Evolutionary conservation across 2,797 vertebrate species (phyloP), one percentile per base, ranked within the genome.

Genomic region (Acipenser oxyrinchus): DNA sequence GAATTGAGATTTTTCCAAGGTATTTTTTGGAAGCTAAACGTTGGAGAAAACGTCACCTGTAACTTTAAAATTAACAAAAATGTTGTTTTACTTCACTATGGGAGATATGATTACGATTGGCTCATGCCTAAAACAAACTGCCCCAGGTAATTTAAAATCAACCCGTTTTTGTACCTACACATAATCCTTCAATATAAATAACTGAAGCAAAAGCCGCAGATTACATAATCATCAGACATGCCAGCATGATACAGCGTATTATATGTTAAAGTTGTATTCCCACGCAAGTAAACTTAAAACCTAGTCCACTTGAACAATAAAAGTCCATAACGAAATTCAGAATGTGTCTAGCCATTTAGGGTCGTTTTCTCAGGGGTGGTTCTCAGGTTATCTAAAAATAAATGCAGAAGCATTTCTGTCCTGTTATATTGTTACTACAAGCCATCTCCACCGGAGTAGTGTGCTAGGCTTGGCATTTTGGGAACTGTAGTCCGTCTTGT

Each of bases 401-500:
- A 75, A 66, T 76, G 63, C 73, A 53, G 70, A 64, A 71, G 68
- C 75, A 73, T 78, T 73, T 74, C 68, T 70, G 23, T 77, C 76
- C 65, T 80, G 77, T 83, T 81, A 77, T 83, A 77, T 64, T 69
- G 73, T 74, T 76, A 68, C 81, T 78, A 72, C 77, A 77, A 82
- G 78, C 74, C 77, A 78, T 81, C 78, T 80, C 75, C 65, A 83
- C 75, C 68, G 68, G 73, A 72, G 49, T 71, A 62, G 72, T 77
- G 67, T 74, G 62, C 60, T 51, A 72, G 57, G 74, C 79, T 81
- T 60, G 75, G 76, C 75, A 80, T 76, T 77, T 82, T 80, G 83
- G 87, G 78, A 79, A 70, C 66, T 77, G 88, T 84, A 88, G 86
- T 91, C 79, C 79, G 62, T 49, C 49, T 84, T 77, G 76, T 75